Percentiles rank a stretch among this genome's conserved stretches.
These are phyloP conservation scores for Paramisgurnus dabryanus DNA, from an alignment of 2,113 vertebrate species.

Conservation along the genomic window DNA sequence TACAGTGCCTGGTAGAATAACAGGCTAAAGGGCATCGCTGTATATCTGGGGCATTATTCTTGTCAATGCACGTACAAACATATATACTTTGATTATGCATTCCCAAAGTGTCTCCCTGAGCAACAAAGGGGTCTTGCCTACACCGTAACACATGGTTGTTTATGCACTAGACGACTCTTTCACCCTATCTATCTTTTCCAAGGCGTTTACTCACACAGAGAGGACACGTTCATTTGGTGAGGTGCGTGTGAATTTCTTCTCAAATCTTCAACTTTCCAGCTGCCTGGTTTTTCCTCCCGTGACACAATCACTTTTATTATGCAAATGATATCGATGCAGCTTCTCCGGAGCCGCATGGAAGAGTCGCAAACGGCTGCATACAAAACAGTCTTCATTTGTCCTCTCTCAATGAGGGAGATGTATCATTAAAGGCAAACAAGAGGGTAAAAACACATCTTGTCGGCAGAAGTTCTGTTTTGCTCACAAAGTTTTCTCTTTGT, in stretches of 20 bases:
- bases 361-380: constrained; percentile 59
- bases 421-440: constrained; percentile 52
- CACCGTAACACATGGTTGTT: constrained; percentile 18
- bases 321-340: constrained; percentile 54
- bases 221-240: constrained; percentile 13
- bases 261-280: constrained; percentile 53
- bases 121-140: constrained; percentile 14
- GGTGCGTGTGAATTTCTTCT: constrained; percentile 42
- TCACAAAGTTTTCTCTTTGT: background rate
- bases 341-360: constrained; percentile 44
- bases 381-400: constrained; percentile 66
- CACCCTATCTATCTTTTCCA: background rate
- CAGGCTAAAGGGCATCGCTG: constrained; percentile 8
- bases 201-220: background rate
- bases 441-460: constrained; percentile 12
- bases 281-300: constrained; percentile 43
- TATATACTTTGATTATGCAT: constrained; percentile 19
- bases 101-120: constrained; percentile 17
- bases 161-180: constrained; percentile 24
- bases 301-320: constrained; percentile 62
- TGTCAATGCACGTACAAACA: background rate
- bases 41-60: constrained; percentile 1
- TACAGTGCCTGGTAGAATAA: background rate
- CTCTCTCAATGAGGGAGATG: constrained; percentile 58
- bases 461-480: background rate